Conservation (phyloP, 2,888 invertebrate genomes). For the Mesorhabditis sp. region DNA sequence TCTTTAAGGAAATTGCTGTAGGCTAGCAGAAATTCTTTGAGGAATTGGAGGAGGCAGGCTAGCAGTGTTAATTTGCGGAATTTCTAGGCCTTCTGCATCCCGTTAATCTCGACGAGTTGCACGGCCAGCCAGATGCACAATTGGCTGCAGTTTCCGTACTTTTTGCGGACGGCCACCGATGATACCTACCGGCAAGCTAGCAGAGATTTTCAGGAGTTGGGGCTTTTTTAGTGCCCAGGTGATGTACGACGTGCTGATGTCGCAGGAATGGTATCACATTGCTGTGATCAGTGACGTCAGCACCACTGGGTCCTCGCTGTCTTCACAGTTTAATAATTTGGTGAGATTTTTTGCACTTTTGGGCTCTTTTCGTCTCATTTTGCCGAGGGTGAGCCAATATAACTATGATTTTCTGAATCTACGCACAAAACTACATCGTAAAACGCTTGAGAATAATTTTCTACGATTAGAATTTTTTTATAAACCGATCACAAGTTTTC, state of each 20-base stretch:
- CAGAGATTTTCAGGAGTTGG: neutral
- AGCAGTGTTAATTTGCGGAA: neutral
- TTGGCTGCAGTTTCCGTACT: neutral
- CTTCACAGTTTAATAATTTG: neutral
- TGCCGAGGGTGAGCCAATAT: too few relatives aligned
- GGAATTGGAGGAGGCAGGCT: neutral
- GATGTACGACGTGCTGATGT: slow-evolving; percentile 6
- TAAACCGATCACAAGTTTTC: too few relatives aligned
- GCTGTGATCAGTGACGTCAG: slow-evolving; percentile 1
- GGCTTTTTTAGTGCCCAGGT: neutral
- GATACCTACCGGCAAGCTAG: neutral
- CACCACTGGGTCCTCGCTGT: neutral
- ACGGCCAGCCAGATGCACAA: neutral
- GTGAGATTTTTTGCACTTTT: neutral
- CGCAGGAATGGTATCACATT: slow-evolving; percentile 1
- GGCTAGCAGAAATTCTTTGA: neutral
- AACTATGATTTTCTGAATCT: too few relatives aligned
- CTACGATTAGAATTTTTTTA: too few relatives aligned
- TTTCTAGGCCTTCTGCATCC: slow-evolving; percentile 5
- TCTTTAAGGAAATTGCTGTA: neutral
- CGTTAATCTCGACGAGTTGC: neutral
- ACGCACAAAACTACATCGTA: too few relatives aligned
- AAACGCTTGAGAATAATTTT: too few relatives aligned
- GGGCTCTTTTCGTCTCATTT: too few relatives aligned
- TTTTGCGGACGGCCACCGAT: neutral